Conservation (phyloP, 30 jellyfish, hydroid and myxozoan genomes). For the Turritopsis rubra region DNA sequence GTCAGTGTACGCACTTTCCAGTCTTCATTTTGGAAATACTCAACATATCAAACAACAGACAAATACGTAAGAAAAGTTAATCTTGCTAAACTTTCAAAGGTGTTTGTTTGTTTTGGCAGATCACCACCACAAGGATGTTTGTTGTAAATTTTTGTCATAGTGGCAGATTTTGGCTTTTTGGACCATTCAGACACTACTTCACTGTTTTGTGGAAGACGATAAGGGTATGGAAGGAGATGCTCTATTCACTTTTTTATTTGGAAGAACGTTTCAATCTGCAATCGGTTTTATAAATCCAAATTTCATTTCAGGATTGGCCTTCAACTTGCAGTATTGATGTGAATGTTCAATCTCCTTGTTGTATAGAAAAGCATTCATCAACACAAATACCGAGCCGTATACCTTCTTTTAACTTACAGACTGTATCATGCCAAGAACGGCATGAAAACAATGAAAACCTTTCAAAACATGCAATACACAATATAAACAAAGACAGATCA, state of each 20-base stretch:
- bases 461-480: neutral
- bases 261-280: neutral
- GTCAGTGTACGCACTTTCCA: conserved; percentile 50
- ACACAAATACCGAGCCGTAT: neutral
- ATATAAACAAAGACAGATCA: no score
- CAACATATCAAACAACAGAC: conserved; percentile 60
- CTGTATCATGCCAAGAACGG: neutral
- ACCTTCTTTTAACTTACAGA: neutral
- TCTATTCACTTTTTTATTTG: no score
- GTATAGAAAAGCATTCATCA: neutral
- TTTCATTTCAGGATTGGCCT: conserved; percentile 4
- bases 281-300: neutral
- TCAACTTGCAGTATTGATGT: neutral
- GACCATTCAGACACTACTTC: conserved; percentile 31
- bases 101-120: neutral
- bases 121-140: neutral
- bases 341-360: neutral
- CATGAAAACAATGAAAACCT: neutral
- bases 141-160: neutral
- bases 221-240: conserved; percentile 27
- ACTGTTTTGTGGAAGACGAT: conserved; percentile 29
- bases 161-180: conserved; percentile 34
- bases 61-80: conserved; percentile 23
- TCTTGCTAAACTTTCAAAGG: neutral
- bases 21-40: conserved; percentile 56